These are phyloP conservation scores for Arrhopalites spinosus DNA, from an alignment of 2,888 invertebrate genomes.

Conservation along the genomic window DNA sequence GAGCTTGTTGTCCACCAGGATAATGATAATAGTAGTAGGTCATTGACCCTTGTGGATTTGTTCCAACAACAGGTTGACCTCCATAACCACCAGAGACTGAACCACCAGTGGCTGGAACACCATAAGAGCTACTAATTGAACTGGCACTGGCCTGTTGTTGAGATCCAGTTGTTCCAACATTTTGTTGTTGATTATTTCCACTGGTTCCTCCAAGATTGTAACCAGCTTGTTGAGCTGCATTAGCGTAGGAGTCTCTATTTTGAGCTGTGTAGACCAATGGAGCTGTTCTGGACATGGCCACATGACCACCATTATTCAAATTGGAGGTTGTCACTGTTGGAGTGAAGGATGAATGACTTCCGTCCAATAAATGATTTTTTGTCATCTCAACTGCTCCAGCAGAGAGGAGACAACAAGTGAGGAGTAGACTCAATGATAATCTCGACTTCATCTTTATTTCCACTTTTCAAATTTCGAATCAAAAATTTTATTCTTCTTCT, in stretches of 20 bases:
- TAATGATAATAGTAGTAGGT: conserved; percentile 55
- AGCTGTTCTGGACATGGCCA: conserved; percentile 14
- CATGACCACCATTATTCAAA: background rate
- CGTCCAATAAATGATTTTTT: conserved; percentile 20
- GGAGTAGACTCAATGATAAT: background rate
- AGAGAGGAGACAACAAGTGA: background rate
- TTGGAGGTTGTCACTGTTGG: background rate
- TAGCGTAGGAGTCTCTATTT: conserved; percentile 49
- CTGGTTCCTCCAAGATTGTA: conserved; percentile 39
- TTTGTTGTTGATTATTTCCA: conserved; percentile 22
- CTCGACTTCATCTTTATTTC: background rate
- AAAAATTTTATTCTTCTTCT: too few relatives aligned
- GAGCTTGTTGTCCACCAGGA: conserved; percentile 34
- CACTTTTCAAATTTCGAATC: background rate
- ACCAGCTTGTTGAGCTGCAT: conserved; percentile 43
- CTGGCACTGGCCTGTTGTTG: conserved; percentile 9
- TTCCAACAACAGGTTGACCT: conserved; percentile 28
- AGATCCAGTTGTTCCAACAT: conserved; percentile 28
- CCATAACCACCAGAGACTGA: conserved; percentile 1
- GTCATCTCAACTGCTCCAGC: conserved; percentile 4
- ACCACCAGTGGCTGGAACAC: conserved; percentile 14
- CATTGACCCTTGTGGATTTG: conserved; percentile 48
- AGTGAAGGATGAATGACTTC: background rate
- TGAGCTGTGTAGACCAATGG: conserved; percentile 48
- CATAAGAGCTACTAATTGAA: conserved; percentile 14